Percentiles rank a stretch among this genome's conserved stretches.
Conservation (phyloP, 2,797 vertebrate species). For the Cebuella pygmaea region DNA sequence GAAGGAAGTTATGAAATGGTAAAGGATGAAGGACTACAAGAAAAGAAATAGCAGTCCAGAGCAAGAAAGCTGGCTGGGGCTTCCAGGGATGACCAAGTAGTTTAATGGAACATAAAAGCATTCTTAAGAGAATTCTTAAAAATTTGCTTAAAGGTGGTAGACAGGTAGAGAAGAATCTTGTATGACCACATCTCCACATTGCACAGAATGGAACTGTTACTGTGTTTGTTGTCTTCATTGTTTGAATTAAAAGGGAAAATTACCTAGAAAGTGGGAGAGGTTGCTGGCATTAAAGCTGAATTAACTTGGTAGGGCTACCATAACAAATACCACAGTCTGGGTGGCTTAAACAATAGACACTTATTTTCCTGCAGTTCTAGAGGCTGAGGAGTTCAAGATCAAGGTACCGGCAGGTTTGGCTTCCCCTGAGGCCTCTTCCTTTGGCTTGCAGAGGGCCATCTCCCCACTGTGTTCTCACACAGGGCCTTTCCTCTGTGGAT, state of each 20-base stretch:
- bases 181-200: not conserved
- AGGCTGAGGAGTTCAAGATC: not conserved
- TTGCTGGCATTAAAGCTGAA: not conserved
- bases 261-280: not conserved
- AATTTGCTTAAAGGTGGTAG: not conserved
- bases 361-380: not conserved
- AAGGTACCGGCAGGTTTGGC: not conserved
- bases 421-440: not conserved
- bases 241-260: not conserved
- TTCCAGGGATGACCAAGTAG: not conserved
- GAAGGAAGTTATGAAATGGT: not conserved
- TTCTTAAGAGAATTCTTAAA: constrained; percentile 5
- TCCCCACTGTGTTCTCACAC: fast-evolving
- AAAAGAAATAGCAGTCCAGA: not conserved
- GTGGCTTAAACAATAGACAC: not conserved
- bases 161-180: not conserved
- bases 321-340: not conserved
- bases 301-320: not conserved
- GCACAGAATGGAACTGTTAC: not conserved
- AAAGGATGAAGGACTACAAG: not conserved
- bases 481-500: not conserved
- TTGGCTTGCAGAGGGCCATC: not conserved
- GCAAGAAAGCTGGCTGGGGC: not conserved
- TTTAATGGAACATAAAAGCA: not conserved
- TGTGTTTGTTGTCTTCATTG: not conserved